phyloP scores from a whole-genome alignment of 2,113 vertebrate species.

The Microcebus griseorufus region DNA sequence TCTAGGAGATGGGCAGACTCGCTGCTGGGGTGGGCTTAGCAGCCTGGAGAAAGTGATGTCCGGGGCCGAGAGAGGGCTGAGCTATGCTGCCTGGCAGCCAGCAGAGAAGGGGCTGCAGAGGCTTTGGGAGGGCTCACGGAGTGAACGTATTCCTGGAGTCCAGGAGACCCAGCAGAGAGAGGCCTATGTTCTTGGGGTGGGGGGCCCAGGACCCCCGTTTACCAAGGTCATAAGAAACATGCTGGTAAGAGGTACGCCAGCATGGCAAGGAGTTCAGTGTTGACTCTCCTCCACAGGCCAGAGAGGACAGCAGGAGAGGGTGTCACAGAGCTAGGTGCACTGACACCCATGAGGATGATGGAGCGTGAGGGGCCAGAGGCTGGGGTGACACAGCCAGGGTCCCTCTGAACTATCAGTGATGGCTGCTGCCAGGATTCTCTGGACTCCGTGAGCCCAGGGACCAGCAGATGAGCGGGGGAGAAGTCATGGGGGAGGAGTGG shows the following conservation, averaged over 20 bases:
- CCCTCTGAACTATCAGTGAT: not conserved
- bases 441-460: not conserved
- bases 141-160: fast-evolving
- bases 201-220: not conserved
- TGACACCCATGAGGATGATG: fast-evolving
- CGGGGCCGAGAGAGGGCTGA: not conserved
- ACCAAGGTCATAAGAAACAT: not conserved
- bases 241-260: not conserved
- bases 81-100: not conserved
- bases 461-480: fast-evolving
- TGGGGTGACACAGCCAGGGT: fast-evolving
- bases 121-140: not conserved
- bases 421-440: not conserved
- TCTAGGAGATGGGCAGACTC: not conserved
- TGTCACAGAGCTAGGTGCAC: not conserved
- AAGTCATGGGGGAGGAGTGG: not conserved
- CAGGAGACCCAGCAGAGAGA: not conserved
- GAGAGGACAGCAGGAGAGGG: not conserved
- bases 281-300: not conserved
- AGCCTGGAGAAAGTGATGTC: not conserved
- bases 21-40: not conserved
- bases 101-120: not conserved
- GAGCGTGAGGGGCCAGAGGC: not conserved
- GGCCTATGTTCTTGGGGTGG: not conserved
- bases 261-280: not conserved